A percentile compares a stretch with the other conserved stretches of the same genome.
These are phyloP conservation scores for Antigone vipio DNA, from an alignment of 2,113 vertebrate genomes.

Conservation along the genomic window DNA sequence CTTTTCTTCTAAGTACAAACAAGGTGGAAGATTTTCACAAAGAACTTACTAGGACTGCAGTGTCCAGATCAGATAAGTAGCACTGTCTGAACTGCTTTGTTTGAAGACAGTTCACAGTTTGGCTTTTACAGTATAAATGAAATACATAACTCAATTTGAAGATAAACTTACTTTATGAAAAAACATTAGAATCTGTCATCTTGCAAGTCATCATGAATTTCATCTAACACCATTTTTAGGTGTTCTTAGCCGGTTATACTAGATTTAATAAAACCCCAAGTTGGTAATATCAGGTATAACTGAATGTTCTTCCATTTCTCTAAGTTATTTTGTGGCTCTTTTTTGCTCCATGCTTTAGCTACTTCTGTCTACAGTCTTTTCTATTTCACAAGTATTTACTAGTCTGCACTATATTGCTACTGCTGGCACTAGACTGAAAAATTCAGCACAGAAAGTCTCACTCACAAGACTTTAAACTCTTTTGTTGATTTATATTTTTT, in stretches of 20 bases:
- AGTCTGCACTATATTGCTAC: conserved; percentile 62
- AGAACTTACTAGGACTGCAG: not conserved
- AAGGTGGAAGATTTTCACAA: not conserved
- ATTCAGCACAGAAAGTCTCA: conserved; percentile 71
- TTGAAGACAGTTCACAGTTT: conserved; percentile 4
- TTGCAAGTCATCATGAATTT: not conserved
- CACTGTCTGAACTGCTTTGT: not conserved
- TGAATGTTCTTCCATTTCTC: conserved; percentile 14
- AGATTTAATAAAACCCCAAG: not conserved
- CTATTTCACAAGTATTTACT: conserved; percentile 37
- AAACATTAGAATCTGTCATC: not conserved
- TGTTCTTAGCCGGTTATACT: not conserved
- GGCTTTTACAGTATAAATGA: not conserved
- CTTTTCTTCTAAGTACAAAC: not conserved
- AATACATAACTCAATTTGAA: not conserved
- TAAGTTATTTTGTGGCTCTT: conserved; percentile 37
- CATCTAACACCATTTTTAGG: not conserved
- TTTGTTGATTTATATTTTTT: conserved; percentile 83
- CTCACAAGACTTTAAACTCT: conserved; percentile 79
- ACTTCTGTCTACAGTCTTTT: conserved; percentile 14
- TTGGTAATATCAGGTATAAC: not conserved
- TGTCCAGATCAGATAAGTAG: not conserved
- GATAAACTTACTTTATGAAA: not conserved
- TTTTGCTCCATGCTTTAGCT: conserved; percentile 56
- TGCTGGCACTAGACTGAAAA: conserved; percentile 71